Conservation (phyloP, 2,113 vertebrate species). For the Tupaia tana region DNA sequence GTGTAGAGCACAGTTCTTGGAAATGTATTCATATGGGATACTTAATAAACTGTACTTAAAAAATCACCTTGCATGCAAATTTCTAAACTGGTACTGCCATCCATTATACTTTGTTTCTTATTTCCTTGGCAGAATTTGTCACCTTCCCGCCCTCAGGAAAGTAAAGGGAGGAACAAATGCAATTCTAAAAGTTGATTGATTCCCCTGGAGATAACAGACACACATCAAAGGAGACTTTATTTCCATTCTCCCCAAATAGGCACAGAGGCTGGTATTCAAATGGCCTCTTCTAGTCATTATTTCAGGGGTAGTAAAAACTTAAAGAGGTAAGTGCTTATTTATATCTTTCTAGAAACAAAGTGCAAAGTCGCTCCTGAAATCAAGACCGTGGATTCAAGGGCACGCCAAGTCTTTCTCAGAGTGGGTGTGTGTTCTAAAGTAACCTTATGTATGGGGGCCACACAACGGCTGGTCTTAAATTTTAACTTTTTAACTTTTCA, state of each 20-base stretch:
- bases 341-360: not conserved
- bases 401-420: not conserved
- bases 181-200: not conserved
- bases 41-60: slow-evolving; percentile 61
- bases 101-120: not conserved
- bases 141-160: not conserved
- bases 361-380: not conserved
- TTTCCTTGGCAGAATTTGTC: slow-evolving; percentile 13
- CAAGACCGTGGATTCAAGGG: not conserved
- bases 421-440: not conserved
- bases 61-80: slow-evolving; percentile 68
- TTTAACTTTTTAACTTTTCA: not conserved
- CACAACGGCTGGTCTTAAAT: not conserved
- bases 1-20: slow-evolving; percentile 61
- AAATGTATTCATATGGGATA: slow-evolving; percentile 21
- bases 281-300: not conserved
- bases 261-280: not conserved
- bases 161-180: not conserved
- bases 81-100: slow-evolving; percentile 45
- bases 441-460: not conserved
- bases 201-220: not conserved
- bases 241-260: not conserved
- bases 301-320: not conserved
- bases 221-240: not conserved
- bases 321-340: not conserved